A percentile compares a stretch with the other conserved stretches of the same genome.
These are phyloP conservation scores for Limnephilus marmoratus DNA, from an alignment of 2,888 invertebrate species.

Conservation along the genomic window DNA sequence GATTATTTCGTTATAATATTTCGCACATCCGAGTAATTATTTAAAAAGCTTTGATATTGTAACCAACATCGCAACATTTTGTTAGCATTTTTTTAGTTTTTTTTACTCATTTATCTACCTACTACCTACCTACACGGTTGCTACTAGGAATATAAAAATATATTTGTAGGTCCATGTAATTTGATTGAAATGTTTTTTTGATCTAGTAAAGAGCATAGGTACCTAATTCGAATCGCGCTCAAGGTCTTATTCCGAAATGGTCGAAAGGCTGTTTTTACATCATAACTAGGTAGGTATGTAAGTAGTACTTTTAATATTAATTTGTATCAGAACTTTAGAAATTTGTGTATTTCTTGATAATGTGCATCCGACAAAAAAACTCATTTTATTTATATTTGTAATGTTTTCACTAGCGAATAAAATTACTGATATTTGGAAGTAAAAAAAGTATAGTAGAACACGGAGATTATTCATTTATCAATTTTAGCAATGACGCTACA, in stretches of 20 bases:
- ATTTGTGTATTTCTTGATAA: too few species aligned
- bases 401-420: neutral
- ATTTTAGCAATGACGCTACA: conserved; percentile 24
- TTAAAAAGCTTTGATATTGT: neutral
- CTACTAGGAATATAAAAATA: neutral
- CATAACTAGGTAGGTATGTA: neutral
- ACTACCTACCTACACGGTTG: neutral
- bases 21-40: neutral
- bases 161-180: neutral
- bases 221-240: conserved; percentile 85
- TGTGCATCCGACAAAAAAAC: neutral
- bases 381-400: neutral
- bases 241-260: conserved; percentile 70
- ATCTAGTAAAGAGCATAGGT: conserved; percentile 87
- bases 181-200: conserved; percentile 80
- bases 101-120: neutral
- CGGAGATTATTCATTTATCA: conserved; percentile 18
- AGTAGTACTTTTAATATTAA: neutral
- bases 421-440: neutral
- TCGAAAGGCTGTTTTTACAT: neutral
- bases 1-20: neutral
- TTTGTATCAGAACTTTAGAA: neutral
- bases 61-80: neutral
- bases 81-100: neutral
- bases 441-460: neutral